Percentiles rank a stretch among this genome's conserved stretches.
Conservation (phyloP, 2,888 invertebrate genomes). For the Melieria omissa region DNA sequence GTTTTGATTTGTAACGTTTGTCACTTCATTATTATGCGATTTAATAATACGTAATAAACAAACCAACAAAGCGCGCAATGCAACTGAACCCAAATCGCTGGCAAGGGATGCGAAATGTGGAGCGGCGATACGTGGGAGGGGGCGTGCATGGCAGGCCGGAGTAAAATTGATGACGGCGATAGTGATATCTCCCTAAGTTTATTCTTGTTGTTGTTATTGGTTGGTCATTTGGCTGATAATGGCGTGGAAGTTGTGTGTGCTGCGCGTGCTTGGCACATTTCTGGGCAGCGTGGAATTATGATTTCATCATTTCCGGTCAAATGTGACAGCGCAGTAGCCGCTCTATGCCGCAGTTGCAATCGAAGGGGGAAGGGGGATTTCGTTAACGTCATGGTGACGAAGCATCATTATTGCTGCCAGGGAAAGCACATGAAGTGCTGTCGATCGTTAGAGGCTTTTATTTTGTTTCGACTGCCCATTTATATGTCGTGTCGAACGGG, state of each 20-base stretch:
- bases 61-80: conserved; percentile 14
- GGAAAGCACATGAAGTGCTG: too few species aligned
- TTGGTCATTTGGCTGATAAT: too few species aligned
- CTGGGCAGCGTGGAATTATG: conserved; percentile 6
- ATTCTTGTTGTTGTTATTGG: too few species aligned
- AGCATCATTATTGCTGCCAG: too few species aligned
- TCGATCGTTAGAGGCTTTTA: too few species aligned
- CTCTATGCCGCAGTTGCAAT: too few species aligned
- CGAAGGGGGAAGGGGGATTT: neutral
- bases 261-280: conserved; percentile 11
- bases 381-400: too few species aligned
- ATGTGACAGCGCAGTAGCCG: neutral
- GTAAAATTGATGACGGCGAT: conserved; percentile 19
- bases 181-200: conserved; percentile 7
- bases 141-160: neutral
- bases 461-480: too few species aligned
- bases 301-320: conserved; percentile 40
- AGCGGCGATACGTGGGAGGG: too few species aligned
- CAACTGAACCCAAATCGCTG: neutral
- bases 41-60: conserved; percentile 52
- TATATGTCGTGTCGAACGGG: too few species aligned
- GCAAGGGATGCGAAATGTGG: too few species aligned
- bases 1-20: conserved; percentile 66
- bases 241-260: neutral
- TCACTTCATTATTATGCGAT: conserved; percentile 66